Evolutionary conservation across 1,140 invertebrate genomes (phyloP), one percentile per base, ranked within the genome.

Genomic region (Dysdera silvatica): DNA sequence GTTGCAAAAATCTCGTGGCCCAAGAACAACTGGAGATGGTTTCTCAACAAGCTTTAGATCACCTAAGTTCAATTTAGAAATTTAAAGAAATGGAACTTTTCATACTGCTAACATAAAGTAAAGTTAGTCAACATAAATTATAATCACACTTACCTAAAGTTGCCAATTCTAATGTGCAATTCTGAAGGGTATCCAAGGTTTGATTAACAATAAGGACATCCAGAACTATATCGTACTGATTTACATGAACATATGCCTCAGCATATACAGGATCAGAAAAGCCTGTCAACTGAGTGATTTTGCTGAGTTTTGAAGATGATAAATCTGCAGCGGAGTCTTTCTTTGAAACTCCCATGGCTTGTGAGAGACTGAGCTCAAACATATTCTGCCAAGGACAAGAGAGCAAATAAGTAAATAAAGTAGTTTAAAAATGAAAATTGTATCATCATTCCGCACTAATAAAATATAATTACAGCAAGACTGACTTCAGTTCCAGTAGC

Each of bases 211-310:
- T 87, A 8, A 97, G 80, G 18, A 97, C 92, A 77, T 97, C 94
- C n/a, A 97, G 79, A 33, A 95, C 91, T 71, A 98, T 96, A 71
- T 97, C 94, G 75, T 98, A 99, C 77, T 99, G 95, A 78, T 99
- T 99, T 52, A 99, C 95, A 76, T 99, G 88, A 0, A 99, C 95
- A 74, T 99, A 95, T 23, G 96, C 95, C 79, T 99, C 97, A 12
- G 95, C 89, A 77, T 99, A 99, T 40, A 99, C 93, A 0, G 97
- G 95, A 80, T 99, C 97, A 0, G 93, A 97, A 78, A 98, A 98
- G 20, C 96, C 97, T n/a, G 96, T 98, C 63, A 99, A 80, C 76
- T 99, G 96, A n/a, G 92, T 95, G 23, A 98, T 93, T 78, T 82
- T 73, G 26, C 61, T 69, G 49, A 71, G 37, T 43, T 73, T 71